Evolutionary conservation across 2,113 vertebrate species (phyloP).

Genomic region (Opisthocomus hoazin): DNA sequence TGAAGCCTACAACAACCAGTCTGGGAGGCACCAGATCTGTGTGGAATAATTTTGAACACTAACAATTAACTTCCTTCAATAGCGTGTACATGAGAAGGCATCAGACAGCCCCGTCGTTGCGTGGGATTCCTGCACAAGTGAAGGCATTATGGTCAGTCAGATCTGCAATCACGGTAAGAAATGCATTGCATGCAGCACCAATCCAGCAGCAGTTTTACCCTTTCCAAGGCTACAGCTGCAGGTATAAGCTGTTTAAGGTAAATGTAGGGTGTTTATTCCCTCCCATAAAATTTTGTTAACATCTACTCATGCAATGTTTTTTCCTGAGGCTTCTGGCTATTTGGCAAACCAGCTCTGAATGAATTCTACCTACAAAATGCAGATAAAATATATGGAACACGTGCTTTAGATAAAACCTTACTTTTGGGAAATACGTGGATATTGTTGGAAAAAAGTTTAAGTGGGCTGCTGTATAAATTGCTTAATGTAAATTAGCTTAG

Average conservation of each 20-base stretch:
- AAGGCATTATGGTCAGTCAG: not conserved
- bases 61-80: not conserved
- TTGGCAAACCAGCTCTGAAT: not conserved
- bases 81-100: not conserved
- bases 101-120: not conserved
- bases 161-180: not conserved
- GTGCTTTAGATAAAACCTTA: not conserved
- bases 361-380: not conserved
- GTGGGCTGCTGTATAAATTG: not conserved
- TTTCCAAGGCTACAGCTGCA: not conserved
- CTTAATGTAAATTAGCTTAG: not conserved
- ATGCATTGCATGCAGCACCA: too few relatives aligned
- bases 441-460: not conserved
- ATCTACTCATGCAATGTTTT: not conserved
- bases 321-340: not conserved
- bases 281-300: not conserved
- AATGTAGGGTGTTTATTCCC: not conserved
- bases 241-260: not conserved
- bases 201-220: not conserved
- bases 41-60: not conserved
- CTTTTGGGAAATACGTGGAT: not conserved
- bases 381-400: not conserved
- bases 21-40: not conserved
- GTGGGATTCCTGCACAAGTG: not conserved
- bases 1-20: not conserved